Percentiles rank a stretch among this genome's conserved stretches.
phyloP scores from a whole-genome alignment of 2,113 vertebrate genomes.

The Eubucco bourcierii region DNA sequence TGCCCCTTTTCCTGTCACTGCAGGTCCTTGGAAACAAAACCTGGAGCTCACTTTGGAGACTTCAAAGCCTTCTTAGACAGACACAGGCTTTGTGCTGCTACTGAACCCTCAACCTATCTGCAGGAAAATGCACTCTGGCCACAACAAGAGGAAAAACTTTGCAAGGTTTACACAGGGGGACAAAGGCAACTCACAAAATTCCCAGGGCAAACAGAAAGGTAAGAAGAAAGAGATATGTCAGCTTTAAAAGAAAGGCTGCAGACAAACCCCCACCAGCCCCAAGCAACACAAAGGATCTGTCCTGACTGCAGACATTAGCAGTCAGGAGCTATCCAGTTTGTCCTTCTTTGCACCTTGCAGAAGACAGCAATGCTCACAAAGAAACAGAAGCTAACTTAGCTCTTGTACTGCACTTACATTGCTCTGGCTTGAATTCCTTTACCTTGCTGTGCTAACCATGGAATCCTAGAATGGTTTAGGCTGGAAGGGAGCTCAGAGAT shows the following conservation, averaged over 20 bases:
- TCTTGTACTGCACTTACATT: not conserved
- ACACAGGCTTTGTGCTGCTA: not conserved
- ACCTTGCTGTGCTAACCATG: not conserved
- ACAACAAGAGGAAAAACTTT: not conserved
- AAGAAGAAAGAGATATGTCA: not conserved
- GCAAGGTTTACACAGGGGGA: not conserved
- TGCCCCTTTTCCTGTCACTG: too few relatives aligned
- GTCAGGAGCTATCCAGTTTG: not conserved
- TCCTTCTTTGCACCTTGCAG: not conserved
- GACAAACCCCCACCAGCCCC: rapidly evolving
- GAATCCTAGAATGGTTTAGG: too few relatives aligned
- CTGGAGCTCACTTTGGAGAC: not conserved
- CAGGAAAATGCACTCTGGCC: not conserved
- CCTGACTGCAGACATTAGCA: not conserved
- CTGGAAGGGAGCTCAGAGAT: too few relatives aligned
- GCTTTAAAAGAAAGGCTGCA: not conserved
- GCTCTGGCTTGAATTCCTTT: not conserved
- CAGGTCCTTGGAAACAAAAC: not conserved
- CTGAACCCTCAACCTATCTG: not conserved
- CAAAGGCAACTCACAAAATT: not conserved
- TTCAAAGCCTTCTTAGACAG: not conserved
- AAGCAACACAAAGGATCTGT: not conserved
- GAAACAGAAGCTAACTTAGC: not conserved
- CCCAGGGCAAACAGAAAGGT: not conserved
- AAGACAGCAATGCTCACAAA: not conserved